Percentiles rank a stretch among this genome's conserved stretches.
phyloP scores from a whole-genome alignment of 2,797 vertebrate species.

The Syndactyla subalaris region DNA sequence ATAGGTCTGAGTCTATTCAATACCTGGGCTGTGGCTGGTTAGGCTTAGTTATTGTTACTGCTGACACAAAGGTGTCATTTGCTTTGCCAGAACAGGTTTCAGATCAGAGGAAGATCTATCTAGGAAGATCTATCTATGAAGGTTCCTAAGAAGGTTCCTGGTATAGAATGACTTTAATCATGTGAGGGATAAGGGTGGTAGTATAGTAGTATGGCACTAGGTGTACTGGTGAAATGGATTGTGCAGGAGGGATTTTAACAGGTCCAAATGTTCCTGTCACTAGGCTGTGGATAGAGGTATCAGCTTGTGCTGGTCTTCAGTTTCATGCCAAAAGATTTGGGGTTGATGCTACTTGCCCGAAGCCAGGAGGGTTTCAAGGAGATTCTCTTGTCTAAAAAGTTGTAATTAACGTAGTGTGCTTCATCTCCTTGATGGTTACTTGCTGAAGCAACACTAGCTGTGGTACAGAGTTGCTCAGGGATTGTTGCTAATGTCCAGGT shows the following conservation, averaged over 20 bases:
- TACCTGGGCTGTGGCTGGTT: background rate
- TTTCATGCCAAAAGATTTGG: background rate
- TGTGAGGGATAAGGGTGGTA: background rate
- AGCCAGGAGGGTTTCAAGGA: background rate
- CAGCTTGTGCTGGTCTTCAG: background rate
- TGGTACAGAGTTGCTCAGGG: background rate
- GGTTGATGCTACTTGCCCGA: background rate
- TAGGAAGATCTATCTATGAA: too few relatives aligned
- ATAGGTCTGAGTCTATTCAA: background rate
- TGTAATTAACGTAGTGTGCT: background rate
- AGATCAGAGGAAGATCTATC: background rate
- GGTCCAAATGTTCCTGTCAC: background rate
- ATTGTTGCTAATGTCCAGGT: background rate
- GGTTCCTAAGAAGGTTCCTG: background rate
- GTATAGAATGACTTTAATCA: background rate
- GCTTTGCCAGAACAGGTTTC: background rate
- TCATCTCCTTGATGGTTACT: background rate
- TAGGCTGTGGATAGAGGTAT: background rate
- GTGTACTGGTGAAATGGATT: background rate
- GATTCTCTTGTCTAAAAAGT: background rate
- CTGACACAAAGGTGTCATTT: background rate
- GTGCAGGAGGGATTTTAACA: background rate
- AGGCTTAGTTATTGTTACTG: background rate
- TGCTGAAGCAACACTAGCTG: background rate
- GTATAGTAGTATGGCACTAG: rapidly evolving